Evolutionary conservation across 1,140 invertebrate species (phyloP), one percentile per base, ranked within the genome.

Genomic region (Aleiodes sp.): DNA sequence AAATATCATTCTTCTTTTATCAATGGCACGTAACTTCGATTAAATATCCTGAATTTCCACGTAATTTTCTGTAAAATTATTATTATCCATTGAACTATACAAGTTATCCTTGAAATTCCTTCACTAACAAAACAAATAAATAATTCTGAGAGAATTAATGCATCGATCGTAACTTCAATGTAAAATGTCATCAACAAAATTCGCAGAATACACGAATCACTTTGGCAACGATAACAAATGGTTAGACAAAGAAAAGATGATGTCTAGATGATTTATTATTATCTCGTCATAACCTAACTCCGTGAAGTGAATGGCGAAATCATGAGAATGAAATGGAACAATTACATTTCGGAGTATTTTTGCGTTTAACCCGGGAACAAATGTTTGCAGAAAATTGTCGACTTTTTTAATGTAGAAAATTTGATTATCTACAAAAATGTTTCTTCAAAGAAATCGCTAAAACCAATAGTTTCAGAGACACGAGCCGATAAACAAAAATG

Each of bases 211-310:
- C 21, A 24, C 26, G 16, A 16, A 21, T 7, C 46, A 7, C 21
- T 52, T n/a, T n/a, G 16, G 4, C 16, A 46, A 6, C 16, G 14
- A 52, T 52, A 52, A 52, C 46, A 52, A 52, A 21, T 52, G 46
- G 46, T 52, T 21, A 52, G 46, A 52, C 46, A 52, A 52, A 52
- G 46, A 52, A 16, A 2, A 52, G 46, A 52, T 52, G 46, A 46
- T 4, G 14, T 24, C n/a, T 52, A 52, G 46, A 52, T 52, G 12
- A 52, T 19, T 2, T 8, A 24, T 52, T 16, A 52, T 52, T 21
- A 24, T 16, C 6, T 43, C 14, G 41, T 46, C 39, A 52, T 52
- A 52, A 52, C 21, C 46, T 52, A 4, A 52, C 19, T 12, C 46
- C 4, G 2, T n/a, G n/a, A n/a, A n/a, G n/a, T n/a, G n/a, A n/a